Evolutionary conservation across 2,888 invertebrate species (phyloP).

Genomic region (Drosophila multiciliata): DNA sequence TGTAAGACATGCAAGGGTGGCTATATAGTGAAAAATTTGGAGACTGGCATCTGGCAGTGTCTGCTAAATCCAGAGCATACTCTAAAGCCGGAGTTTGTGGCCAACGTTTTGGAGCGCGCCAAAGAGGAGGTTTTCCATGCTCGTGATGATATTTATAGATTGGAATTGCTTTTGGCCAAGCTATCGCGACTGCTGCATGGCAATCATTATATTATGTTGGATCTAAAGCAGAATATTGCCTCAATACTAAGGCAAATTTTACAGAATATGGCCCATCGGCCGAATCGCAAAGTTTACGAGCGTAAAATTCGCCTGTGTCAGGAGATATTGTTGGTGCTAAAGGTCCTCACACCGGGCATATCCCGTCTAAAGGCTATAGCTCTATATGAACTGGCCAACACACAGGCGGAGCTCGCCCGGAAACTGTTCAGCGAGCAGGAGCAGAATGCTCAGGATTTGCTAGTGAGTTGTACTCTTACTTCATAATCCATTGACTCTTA

Average conservation of each 20-base stretch:
- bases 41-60: conserved; percentile 76
- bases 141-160: conserved; percentile 79
- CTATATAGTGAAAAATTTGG: conserved; percentile 52
- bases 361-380: conserved; percentile 87
- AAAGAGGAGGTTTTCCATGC: conserved; percentile 85
- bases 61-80: conserved; percentile 65
- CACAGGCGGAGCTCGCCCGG: conserved; percentile 87
- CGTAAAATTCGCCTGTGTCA: conserved; percentile 89
- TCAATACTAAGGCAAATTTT: conserved; percentile 86
- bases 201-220: conserved; percentile 89
- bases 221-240: conserved; percentile 89
- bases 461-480: conserved; percentile 46
- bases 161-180: conserved; percentile 86
- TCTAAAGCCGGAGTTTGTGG: conserved; percentile 84
- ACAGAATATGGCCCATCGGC: conserved; percentile 86
- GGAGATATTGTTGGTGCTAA: conserved; percentile 88
- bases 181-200: conserved; percentile 87
- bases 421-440: conserved; percentile 79
- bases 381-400: conserved; percentile 90
- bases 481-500: neutral
- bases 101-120: conserved; percentile 85
- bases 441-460: conserved; percentile 61
- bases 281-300: conserved; percentile 86
- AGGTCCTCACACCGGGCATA: conserved; percentile 88
- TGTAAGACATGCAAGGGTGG: conserved; percentile 71